These are phyloP conservation scores for Pseudochaenichthys georgianus DNA, from an alignment of 2,797 vertebrate species.

Conservation along the genomic window DNA sequence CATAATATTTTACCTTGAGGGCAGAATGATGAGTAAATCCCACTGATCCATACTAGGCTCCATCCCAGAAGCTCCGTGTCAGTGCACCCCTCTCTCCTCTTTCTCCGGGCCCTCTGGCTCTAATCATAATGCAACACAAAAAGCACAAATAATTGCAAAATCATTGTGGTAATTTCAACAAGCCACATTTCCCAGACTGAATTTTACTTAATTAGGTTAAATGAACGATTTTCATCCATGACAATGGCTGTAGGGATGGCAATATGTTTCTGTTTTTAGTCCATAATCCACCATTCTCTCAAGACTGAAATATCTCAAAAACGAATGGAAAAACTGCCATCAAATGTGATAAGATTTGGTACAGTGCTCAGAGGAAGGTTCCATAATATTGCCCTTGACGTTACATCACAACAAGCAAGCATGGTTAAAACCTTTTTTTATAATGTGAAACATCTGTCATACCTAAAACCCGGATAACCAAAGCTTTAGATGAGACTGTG, in stretches of 20 bases:
- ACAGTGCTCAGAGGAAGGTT: not conserved
- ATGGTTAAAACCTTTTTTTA: not conserved
- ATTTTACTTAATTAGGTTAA: not conserved
- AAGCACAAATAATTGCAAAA: not conserved
- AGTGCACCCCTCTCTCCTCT: slow-evolving; percentile 7
- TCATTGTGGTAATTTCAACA: not conserved
- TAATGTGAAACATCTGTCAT: not conserved
- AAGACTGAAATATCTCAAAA: not conserved
- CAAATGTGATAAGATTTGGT: not conserved
- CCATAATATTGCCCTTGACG: not conserved
- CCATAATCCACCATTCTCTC: not conserved
- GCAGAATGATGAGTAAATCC: slow-evolving; percentile 33
- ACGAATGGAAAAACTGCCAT: not conserved
- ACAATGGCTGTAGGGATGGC: not conserved
- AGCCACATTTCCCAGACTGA: not conserved
- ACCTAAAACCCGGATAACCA: not conserved
- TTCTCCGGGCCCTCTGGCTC: not conserved
- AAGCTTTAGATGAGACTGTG: not conserved
- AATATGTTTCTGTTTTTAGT: not conserved
- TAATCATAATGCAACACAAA: not conserved
- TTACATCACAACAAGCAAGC: not conserved
- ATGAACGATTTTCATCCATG: not conserved
- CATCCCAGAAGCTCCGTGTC: slow-evolving; percentile 15
- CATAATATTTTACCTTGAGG: slow-evolving; percentile 48
- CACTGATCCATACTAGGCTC: slow-evolving; percentile 33